Evolutionary conservation across 2,888 invertebrate genomes (phyloP).

Genomic region (Andrena dorsata): DNA sequence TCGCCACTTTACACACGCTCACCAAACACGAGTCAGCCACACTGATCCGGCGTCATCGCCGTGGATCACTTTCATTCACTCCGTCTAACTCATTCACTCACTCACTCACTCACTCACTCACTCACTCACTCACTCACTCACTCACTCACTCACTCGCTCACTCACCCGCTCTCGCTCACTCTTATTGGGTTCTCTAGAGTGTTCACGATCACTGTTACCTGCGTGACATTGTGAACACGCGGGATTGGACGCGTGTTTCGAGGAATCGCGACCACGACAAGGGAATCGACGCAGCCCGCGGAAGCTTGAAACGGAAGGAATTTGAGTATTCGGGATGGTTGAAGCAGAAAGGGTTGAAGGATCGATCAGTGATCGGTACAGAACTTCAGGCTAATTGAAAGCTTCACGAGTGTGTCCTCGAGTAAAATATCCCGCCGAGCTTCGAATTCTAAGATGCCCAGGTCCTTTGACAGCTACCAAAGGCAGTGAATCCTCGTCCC

Average conservation of each 20-base stretch:
- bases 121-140: conserved; percentile 49
- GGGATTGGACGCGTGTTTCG: conserved; percentile 39
- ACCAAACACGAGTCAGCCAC: conserved; percentile 69
- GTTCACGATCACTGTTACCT: conserved; percentile 73
- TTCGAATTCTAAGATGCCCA: no score
- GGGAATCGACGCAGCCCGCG: no score
- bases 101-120: conserved; percentile 59
- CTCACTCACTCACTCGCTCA: conserved; percentile 60
- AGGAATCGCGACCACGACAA: not conserved
- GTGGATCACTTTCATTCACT: conserved; percentile 67
- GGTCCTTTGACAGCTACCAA: no score
- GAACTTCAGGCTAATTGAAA: no score
- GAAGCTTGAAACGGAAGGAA: not conserved
- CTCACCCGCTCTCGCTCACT: conserved; percentile 68
- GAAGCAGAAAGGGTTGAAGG: no score
- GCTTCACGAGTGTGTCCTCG: no score
- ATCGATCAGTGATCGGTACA: no score
- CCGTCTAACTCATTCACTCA: conserved; percentile 55
- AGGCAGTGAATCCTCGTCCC: not conserved
- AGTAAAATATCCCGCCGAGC: no score
- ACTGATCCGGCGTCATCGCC: conserved; percentile 65
- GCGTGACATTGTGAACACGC: conserved; percentile 60
- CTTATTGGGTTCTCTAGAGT: conserved; percentile 65
- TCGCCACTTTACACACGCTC: conserved; percentile 75
- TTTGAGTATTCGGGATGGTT: not conserved